These are phyloP conservation scores for Hipparchia sbordonii DNA, from an alignment of 2,888 invertebrate genomes.

Conservation along the genomic window DNA sequence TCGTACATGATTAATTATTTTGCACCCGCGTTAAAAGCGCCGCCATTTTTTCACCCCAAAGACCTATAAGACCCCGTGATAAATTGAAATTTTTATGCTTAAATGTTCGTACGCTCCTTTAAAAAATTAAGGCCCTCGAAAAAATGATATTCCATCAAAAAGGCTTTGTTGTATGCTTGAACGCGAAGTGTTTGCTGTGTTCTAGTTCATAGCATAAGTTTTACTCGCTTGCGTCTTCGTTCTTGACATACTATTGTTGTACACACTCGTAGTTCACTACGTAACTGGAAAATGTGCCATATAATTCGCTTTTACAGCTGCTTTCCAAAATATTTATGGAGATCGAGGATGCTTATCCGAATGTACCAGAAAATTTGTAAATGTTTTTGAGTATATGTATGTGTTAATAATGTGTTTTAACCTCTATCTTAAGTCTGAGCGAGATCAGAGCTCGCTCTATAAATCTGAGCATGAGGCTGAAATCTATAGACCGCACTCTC, in stretches of 20 bases:
- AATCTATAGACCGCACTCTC: too few relatives aligned
- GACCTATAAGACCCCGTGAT: conserved; percentile 36
- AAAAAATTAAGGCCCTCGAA: conserved; percentile 18
- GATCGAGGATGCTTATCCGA: too few relatives aligned
- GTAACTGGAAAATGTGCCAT: too few relatives aligned
- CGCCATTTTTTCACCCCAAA: conserved; percentile 32
- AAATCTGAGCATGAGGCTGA: too few relatives aligned
- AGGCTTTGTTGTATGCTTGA: not conserved
- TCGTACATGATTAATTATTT: conserved; percentile 36
- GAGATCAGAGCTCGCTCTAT: too few relatives aligned
- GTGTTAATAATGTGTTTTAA: too few relatives aligned
- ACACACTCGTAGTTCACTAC: not conserved
- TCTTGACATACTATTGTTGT: too few relatives aligned
- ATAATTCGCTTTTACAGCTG: too few relatives aligned
- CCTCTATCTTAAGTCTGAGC: too few relatives aligned
- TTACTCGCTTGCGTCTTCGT: not conserved
- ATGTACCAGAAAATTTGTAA: too few relatives aligned
- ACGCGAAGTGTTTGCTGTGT: not conserved
- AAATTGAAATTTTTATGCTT: conserved; percentile 36
- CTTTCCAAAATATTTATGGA: too few relatives aligned
- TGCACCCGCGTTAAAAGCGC: conserved; percentile 35
- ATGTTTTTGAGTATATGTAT: too few relatives aligned
- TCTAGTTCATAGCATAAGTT: not conserved
- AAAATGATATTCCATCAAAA: conserved; percentile 19
- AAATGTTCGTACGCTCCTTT: conserved; percentile 31